Evolutionary conservation across 2,888 invertebrate genomes (phyloP).

Genomic region (Philereme transversata): DNA sequence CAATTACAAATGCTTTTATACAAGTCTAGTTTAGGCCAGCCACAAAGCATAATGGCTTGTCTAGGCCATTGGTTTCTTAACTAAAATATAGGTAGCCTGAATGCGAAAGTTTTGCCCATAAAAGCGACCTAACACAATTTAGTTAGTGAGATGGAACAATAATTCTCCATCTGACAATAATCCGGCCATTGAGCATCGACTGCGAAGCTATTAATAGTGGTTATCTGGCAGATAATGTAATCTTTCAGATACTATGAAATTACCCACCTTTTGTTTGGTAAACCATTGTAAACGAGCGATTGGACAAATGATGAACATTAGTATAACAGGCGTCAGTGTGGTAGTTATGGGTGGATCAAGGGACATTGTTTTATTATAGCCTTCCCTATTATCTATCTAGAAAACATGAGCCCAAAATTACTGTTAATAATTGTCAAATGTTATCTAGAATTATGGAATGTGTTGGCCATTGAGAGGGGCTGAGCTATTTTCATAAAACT

Average conservation of each 20-base stretch:
- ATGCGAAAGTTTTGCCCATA: constrained; percentile 33
- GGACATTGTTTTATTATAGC: too few species aligned
- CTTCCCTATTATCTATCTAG: too few species aligned
- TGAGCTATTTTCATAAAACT: too few species aligned
- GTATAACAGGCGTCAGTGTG: background rate
- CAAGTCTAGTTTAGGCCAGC: background rate
- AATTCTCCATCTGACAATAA: constrained; percentile 38
- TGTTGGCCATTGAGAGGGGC: too few species aligned
- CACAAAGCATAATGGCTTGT: background rate
- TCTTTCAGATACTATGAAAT: constrained; percentile 14
- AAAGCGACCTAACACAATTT: constrained; percentile 35
- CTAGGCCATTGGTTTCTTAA: constrained; percentile 33
- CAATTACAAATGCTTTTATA: too few species aligned
- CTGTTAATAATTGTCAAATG: too few species aligned
- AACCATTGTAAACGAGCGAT: constrained; percentile 3
- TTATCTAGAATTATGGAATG: too few species aligned
- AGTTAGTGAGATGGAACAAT: constrained; percentile 37
- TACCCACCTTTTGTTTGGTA: constrained; percentile 16
- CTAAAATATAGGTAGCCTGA: constrained; percentile 32
- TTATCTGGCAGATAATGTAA: constrained; percentile 13
- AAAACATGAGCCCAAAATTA: too few species aligned
- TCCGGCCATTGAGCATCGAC: constrained; percentile 25
- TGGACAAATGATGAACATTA: constrained; percentile 8
- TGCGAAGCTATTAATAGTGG: constrained; percentile 25
- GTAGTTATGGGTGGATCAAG: too few species aligned